phyloP scores from a whole-genome alignment of 1,140 invertebrate genomes.

The Micrasema minimum region DNA sequence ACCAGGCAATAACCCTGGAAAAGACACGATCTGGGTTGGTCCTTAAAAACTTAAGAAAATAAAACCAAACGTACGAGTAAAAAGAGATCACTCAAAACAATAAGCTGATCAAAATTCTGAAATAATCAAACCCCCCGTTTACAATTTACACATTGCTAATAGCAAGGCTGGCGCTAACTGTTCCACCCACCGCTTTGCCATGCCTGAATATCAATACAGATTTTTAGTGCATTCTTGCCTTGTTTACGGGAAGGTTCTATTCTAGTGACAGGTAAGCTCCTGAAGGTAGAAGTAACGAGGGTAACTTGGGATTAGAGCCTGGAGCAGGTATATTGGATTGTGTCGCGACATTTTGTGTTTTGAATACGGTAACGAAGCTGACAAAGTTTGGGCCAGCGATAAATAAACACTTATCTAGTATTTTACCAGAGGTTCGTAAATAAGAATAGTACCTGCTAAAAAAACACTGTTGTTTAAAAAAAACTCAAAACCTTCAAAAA shows the following conservation, averaged over 20 bases:
- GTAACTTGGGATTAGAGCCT: constrained; percentile 23
- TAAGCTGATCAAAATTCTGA: neutral
- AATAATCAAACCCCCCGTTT: too few relatives aligned
- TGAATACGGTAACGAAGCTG: constrained; percentile 17
- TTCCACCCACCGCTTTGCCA: too few relatives aligned
- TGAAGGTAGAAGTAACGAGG: constrained; percentile 7
- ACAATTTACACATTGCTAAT: too few relatives aligned
- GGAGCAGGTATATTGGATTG: constrained; percentile 35
- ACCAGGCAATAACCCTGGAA: constrained; percentile 37
- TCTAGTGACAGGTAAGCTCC: too few relatives aligned
- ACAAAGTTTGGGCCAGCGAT: neutral
- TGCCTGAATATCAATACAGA: too few relatives aligned
- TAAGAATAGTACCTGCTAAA: too few relatives aligned
- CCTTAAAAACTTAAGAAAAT: neutral
- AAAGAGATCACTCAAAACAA: neutral
- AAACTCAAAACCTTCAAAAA: too few relatives aligned
- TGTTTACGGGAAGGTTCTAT: too few relatives aligned
- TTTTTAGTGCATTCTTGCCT: too few relatives aligned
- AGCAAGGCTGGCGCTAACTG: too few relatives aligned
- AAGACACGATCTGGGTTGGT: constrained; percentile 29
- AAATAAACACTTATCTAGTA: constrained; percentile 6
- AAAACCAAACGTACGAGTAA: constrained; percentile 1
- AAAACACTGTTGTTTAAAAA: too few relatives aligned
- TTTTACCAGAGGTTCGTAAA: too few relatives aligned
- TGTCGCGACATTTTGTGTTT: constrained; percentile 33